These are phyloP conservation scores for Ectobius pallidus DNA, from an alignment of 2,888 invertebrate species.

Conservation along the genomic window DNA sequence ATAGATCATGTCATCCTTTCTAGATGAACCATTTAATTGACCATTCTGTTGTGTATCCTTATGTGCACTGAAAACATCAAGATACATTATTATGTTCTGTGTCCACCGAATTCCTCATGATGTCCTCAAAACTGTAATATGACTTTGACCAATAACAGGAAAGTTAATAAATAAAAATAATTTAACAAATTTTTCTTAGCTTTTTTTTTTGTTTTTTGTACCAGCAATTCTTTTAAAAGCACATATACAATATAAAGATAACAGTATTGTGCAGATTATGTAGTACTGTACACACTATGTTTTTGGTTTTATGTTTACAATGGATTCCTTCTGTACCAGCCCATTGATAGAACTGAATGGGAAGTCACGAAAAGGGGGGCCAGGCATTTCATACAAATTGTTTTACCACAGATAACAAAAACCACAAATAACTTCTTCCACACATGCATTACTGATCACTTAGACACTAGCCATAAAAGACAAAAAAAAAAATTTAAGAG, in stretches of 20 bases:
- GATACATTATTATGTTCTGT: slow-evolving; percentile 20
- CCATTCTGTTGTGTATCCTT: slow-evolving; percentile 23
- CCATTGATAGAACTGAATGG: slow-evolving; percentile 18
- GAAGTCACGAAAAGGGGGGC: not conserved
- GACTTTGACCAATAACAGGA: slow-evolving; percentile 17
- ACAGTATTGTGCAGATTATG: slow-evolving; percentile 24
- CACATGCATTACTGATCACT: slow-evolving; percentile 29
- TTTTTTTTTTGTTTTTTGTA: slow-evolving; percentile 17
- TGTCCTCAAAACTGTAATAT: not conserved
- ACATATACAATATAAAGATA: slow-evolving; percentile 22
- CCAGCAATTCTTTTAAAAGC: slow-evolving; percentile 33
- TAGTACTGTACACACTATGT: not conserved
- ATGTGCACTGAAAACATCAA: slow-evolving; percentile 32
- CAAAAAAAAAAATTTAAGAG: slow-evolving; percentile 41
- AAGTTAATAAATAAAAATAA: slow-evolving; percentile 29
- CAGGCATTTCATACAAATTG: slow-evolving; percentile 16
- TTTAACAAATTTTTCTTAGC: slow-evolving; percentile 21
- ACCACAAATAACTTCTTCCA: slow-evolving; percentile 24
- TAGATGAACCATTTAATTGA: slow-evolving; percentile 27
- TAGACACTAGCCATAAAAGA: slow-evolving; percentile 35
- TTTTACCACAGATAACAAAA: slow-evolving; percentile 30
- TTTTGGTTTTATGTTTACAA: slow-evolving; percentile 9
- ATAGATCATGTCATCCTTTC: slow-evolving; percentile 5
- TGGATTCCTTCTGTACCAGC: slow-evolving; percentile 12
- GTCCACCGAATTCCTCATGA: slow-evolving; percentile 13